These are phyloP conservation scores for Panagrolaimus sp. DNA, from an alignment of 1,140 invertebrate species.

Conservation along the genomic window DNA sequence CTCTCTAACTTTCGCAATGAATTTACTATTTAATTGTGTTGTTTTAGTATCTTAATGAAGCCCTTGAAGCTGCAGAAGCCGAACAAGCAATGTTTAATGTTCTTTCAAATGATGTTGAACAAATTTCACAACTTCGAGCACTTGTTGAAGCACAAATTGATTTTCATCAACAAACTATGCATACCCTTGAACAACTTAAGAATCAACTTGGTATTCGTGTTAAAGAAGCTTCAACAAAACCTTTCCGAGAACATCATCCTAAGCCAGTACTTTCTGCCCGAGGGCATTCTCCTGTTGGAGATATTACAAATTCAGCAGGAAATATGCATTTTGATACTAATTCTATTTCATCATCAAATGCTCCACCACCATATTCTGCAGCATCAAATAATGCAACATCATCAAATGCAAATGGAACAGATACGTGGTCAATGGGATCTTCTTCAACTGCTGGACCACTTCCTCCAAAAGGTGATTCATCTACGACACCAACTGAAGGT, in stretches of 20 bases:
- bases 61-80: constrained; percentile 97
- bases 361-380: constrained; percentile 11
- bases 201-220: constrained; percentile 80
- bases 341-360: not conserved
- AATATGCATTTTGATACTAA: constrained; percentile 41
- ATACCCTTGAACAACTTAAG: constrained; percentile 76
- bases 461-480: constrained; percentile 8
- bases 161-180: constrained; percentile 90
- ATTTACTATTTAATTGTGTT: too few species aligned
- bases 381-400: not conserved
- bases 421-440: not conserved
- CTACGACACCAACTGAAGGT: not conserved
- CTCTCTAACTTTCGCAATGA: too few species aligned
- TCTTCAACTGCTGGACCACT: constrained; percentile 8
- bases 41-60: constrained; percentile 97
- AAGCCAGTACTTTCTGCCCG: constrained; percentile 35
- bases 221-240: constrained; percentile 33
- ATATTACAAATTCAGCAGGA: constrained; percentile 2
- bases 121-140: constrained; percentile 87
- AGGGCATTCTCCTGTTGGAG: constrained; percentile 22
- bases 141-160: constrained; percentile 88
- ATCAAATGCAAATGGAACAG: not conserved
- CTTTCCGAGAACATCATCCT: constrained; percentile 32
- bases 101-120: constrained; percentile 94
- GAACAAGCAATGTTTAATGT: constrained; percentile 96